A percentile compares a stretch with the other conserved stretches of the same genome.
phyloP scores from a whole-genome alignment of 2,888 invertebrate species.

The Clepsis dumicolana region DNA sequence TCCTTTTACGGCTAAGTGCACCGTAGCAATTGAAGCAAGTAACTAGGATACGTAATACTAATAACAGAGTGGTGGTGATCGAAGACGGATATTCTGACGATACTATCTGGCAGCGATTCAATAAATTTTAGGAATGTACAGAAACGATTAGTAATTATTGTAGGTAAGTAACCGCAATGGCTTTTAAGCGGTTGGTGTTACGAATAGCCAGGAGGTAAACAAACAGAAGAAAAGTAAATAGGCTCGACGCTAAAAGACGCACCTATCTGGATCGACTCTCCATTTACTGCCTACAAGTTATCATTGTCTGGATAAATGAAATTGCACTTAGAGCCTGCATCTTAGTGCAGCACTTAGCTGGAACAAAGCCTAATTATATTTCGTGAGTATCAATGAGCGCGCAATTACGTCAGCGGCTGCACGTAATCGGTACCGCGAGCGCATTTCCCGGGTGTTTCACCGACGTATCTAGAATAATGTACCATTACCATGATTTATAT shows the following conservation, averaged over 20 bases:
- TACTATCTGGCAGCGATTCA: slow-evolving; percentile 50
- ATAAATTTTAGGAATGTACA: slow-evolving; percentile 51
- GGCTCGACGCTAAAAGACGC: slow-evolving; percentile 9
- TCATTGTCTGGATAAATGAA: slow-evolving; percentile 70
- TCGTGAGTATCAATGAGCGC: slow-evolving; percentile 82
- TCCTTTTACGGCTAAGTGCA: slow-evolving; percentile 61
- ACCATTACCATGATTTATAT: slow-evolving; percentile 85
- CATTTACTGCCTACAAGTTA: slow-evolving; percentile 56
- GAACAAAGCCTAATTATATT: slow-evolving; percentile 82
- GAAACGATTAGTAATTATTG: slow-evolving; percentile 49
- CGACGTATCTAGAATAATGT: slow-evolving; percentile 81
- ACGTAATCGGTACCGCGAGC: slow-evolving; percentile 76
- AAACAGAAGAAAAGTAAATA: slow-evolving; percentile 29
- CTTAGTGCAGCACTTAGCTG: slow-evolving; percentile 67
- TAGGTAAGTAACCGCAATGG: slow-evolving; percentile 42
- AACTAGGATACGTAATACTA: slow-evolving; percentile 49
- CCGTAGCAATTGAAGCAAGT: slow-evolving; percentile 46
- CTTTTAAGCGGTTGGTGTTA: too few relatives aligned
- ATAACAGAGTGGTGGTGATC: slow-evolving; percentile 56
- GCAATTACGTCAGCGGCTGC: slow-evolving; percentile 79
- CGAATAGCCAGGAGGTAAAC: slow-evolving; percentile 24
- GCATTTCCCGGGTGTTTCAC: slow-evolving; percentile 79
- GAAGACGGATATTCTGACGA: slow-evolving; percentile 53
- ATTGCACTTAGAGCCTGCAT: slow-evolving; percentile 70
- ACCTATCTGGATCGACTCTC: slow-evolving; percentile 8